These are phyloP conservation scores for Drosophila albomicans DNA, from an alignment of 1,140 invertebrate genomes.

Conservation along the genomic window DNA sequence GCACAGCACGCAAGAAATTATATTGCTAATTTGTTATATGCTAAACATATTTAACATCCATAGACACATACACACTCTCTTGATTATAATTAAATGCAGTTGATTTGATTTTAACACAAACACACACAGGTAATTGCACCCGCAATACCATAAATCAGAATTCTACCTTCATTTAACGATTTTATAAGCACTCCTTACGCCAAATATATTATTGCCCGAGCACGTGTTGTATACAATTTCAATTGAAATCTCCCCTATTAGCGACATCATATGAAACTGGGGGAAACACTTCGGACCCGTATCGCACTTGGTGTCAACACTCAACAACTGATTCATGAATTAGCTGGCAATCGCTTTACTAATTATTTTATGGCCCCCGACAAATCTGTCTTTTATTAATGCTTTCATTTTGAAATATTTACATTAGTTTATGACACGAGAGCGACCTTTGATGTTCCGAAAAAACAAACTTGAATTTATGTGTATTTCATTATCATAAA, in stretches of 20 bases:
- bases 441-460: no score
- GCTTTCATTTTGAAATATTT: background rate
- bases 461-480: no score
- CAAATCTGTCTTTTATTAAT: background rate
- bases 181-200: constrained; percentile 6
- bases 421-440: no score
- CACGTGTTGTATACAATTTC: constrained; percentile 1
- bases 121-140: background rate
- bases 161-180: constrained; percentile 5
- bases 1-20: constrained; percentile 44
- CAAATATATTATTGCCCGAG: background rate
- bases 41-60: constrained; percentile 23
- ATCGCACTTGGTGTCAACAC: background rate
- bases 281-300: constrained; percentile 10
- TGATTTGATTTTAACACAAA: constrained; percentile 14
- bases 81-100: constrained; percentile 35
- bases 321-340: constrained; percentile 18
- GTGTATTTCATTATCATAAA: no score
- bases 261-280: constrained; percentile 5
- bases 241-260: constrained; percentile 3
- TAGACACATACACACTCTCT: background rate
- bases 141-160: background rate
- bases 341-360: background rate
- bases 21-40: constrained; percentile 55
- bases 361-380: constrained; percentile 6